Evolutionary conservation across 2,888 invertebrate genomes (phyloP), one percentile per base, ranked within the genome.

Genomic region (Dolomedes plantarius): DNA sequence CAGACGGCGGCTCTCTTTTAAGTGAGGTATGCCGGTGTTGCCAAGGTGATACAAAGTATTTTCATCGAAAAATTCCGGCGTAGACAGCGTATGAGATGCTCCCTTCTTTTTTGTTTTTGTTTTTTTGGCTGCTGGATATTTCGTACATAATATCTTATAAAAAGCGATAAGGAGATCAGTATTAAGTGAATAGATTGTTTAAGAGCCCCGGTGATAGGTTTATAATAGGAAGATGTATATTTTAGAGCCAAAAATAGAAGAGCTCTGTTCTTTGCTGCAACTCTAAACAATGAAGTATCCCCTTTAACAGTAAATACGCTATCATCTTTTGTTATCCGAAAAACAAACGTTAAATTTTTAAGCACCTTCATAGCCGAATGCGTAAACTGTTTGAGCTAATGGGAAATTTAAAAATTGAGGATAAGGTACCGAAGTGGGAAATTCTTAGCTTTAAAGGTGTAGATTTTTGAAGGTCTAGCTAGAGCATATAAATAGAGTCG

Each of bases 161-260:
- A 56, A 56, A 23, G 23, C n/a, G 56, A 56, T 56, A 56, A 56
- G 56, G 23, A 56, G 19, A 23, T n/a, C 23, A 5, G 3, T 23
- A 56, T 56, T 56, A 56, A 56, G 56, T 5, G 56, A 56, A 56
- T 56, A 11, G 23, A 56, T 56, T 56, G 56, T 56, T 56, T 56
- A 56, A 56, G 16, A 23, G 19, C 23, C 23, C 56, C 23, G 16
- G 23, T 56, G 56, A 56, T 56, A 56, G 56, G 56, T 56, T 56
- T 56, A 56, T n/a, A n/a, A n/a, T 56, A 56, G 16, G 23, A 16
- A 23, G 56, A 7, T 7, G 23, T 23, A 56, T 56, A 3, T 56
- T 56, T 56, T 23, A 56, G 7, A 5, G 56, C 19, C 6, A 2
- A 23, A 16, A 23, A n/a, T n/a, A n/a, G n/a, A n/a, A n/a, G 56